These are phyloP conservation scores for Corvus hawaiiensis DNA, from an alignment of 2,113 vertebrate genomes.

Conservation along the genomic window DNA sequence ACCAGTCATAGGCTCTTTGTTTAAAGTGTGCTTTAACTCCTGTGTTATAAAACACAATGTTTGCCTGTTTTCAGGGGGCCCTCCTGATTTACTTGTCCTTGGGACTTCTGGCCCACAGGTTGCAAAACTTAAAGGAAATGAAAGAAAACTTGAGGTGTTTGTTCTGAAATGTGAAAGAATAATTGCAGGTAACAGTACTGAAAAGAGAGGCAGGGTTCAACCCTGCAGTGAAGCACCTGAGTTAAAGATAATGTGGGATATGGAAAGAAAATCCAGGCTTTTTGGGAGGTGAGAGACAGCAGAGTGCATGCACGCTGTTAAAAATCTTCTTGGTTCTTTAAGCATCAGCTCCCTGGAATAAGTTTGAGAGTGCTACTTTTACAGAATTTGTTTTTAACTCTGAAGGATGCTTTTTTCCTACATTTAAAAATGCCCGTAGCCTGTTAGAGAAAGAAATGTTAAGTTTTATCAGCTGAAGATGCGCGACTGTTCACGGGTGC, in stretches of 20 bases:
- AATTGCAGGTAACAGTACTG: neutral
- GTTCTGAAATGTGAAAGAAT: neutral
- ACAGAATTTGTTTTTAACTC: neutral
- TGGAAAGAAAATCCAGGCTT: neutral
- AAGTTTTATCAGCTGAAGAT: neutral
- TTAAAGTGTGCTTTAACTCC: neutral
- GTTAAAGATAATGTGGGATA: neutral
- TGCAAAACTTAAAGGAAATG: neutral
- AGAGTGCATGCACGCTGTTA: accelerated
- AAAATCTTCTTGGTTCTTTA: neutral
- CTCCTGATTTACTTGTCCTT: neutral
- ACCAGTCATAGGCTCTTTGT: conserved; percentile 31
- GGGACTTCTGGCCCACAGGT: neutral
- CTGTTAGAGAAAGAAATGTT: neutral
- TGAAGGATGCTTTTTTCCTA: neutral
- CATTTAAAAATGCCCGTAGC: neutral
- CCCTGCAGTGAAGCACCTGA: neutral
- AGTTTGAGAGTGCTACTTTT: neutral
- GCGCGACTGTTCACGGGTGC: neutral
- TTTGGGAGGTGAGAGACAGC: neutral
- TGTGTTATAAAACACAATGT: neutral
- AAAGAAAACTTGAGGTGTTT: neutral
- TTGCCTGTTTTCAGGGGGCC: neutral
- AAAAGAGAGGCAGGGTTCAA: neutral
- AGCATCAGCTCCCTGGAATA: neutral